Evolutionary conservation across 2,888 invertebrate species (phyloP).

Genomic region (Idaea straminata): DNA sequence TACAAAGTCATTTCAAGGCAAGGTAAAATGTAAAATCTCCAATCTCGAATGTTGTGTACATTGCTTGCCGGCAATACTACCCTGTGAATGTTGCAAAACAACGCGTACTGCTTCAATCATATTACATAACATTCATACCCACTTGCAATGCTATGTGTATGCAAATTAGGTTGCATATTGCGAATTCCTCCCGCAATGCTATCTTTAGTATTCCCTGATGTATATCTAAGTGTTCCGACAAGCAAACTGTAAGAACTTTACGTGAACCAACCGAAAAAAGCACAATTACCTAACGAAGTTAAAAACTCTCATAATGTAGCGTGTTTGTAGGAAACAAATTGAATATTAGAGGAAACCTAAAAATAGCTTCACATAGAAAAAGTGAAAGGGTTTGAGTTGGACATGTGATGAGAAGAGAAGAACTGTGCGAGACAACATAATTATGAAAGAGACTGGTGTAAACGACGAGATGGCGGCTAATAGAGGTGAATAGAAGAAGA

Average conservation of each 20-base stretch:
- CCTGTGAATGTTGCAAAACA: conserved; percentile 11
- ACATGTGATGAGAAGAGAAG: no score
- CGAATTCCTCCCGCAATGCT: conserved; percentile 49
- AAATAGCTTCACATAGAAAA: no score
- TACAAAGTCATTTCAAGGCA: conserved; percentile 11
- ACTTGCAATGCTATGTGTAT: conserved; percentile 44
- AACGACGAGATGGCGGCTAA: no score
- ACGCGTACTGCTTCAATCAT: conserved; percentile 39
- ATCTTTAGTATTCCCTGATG: conserved; percentile 29
- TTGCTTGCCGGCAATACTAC: conserved; percentile 6
- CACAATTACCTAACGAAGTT: no score
- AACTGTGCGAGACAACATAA: no score
- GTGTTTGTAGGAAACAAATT: no score
- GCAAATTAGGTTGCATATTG: conserved; percentile 59
- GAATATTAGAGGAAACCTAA: no score
- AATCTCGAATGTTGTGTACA: conserved; percentile 11
- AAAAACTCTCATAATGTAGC: no score
- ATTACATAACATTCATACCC: conserved; percentile 45
- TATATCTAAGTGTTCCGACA: conserved; percentile 11
- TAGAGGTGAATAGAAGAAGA: no score
- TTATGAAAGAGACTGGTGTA: no score
- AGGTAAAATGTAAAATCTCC: conserved; percentile 13
- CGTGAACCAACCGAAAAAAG: not conserved
- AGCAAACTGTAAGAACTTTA: not conserved
- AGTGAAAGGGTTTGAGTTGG: no score